A percentile compares a stretch with the other conserved stretches of the same genome.
Conservation (phyloP, 2,888 invertebrate genomes). For the Harpagoxenus sublaevis region DNA sequence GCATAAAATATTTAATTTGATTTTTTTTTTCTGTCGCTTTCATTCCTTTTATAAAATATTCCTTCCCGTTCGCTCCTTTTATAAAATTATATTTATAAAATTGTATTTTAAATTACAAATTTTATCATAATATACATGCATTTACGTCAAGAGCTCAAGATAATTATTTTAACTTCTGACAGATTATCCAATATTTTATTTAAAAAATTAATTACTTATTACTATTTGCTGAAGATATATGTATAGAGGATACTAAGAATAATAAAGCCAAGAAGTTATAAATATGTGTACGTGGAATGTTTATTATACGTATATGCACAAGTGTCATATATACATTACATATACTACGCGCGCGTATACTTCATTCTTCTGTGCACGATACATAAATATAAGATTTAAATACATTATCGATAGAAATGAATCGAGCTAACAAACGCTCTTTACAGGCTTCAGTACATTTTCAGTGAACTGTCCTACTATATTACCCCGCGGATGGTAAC, state of each 20-base stretch:
- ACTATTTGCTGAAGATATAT: slow-evolving; percentile 1
- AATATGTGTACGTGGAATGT: slow-evolving; percentile 79
- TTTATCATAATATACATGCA: neutral
- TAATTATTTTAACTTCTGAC: slow-evolving; percentile 14
- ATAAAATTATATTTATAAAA: neutral
- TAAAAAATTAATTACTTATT: slow-evolving; percentile 13
- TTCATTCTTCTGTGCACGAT: slow-evolving; percentile 64
- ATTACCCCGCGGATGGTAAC: slow-evolving; percentile 90
- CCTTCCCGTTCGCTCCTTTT: neutral
- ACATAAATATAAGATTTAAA: slow-evolving; percentile 75
- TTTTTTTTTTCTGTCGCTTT: neutral
- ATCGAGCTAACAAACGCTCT: slow-evolving; percentile 72
- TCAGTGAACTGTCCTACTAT: slow-evolving; percentile 87
- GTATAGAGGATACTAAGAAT: slow-evolving; percentile 2
- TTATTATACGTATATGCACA: slow-evolving; percentile 78
- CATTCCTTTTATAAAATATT: neutral
- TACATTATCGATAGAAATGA: slow-evolving; percentile 77
- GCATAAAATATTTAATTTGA: neutral
- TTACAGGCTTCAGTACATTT: slow-evolving; percentile 84
- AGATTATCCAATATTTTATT: slow-evolving; percentile 53
- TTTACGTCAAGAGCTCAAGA: neutral
- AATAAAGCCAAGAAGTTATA: slow-evolving; percentile 45
- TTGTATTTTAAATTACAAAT: neutral
- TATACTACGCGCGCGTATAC: slow-evolving; percentile 71
- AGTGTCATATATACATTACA: slow-evolving; percentile 74